Evolutionary conservation across 2,888 invertebrate genomes (phyloP).

Genomic region (Drosophila subsilvestris): DNA sequence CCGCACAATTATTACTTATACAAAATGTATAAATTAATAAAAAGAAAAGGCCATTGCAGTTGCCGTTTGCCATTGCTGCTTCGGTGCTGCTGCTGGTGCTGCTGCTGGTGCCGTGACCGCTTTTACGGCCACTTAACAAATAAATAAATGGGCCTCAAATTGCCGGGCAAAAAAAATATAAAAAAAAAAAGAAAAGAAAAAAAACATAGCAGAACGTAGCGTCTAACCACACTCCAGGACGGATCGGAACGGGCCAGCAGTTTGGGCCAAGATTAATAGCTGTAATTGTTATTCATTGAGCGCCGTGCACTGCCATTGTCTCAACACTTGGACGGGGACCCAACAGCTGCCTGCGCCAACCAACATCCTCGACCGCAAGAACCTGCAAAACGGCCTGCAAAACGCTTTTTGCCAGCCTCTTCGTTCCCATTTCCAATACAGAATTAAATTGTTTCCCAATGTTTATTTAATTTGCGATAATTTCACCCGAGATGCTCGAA

Average conservation of each 20-base stretch:
- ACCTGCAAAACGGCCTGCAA: too few species aligned
- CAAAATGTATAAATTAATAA: slow-evolving; percentile 78
- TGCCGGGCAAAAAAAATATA: slow-evolving; percentile 55
- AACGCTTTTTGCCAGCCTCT: slow-evolving; percentile 36
- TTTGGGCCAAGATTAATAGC: slow-evolving; percentile 74
- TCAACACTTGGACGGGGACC: slow-evolving; percentile 62
- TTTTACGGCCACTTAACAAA: slow-evolving; percentile 81
- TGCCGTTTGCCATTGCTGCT: slow-evolving; percentile 38
- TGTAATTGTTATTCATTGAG: slow-evolving; percentile 78
- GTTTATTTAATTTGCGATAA: slow-evolving; percentile 44
- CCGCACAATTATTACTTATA: slow-evolving; percentile 81
- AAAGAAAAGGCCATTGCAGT: slow-evolving; percentile 44
- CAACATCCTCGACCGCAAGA: too few species aligned
- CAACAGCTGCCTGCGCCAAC: slow-evolving; percentile 53
- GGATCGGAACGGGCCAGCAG: slow-evolving; percentile 39
- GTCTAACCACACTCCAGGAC: slow-evolving; percentile 64
- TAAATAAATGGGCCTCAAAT: slow-evolving; percentile 78
- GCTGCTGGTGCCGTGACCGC: slow-evolving; percentile 58
- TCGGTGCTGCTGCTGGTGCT: slow-evolving; percentile 45
- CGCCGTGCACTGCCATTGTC: slow-evolving; percentile 74
- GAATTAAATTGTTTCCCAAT: slow-evolving; percentile 54
- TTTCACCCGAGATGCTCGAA: slow-evolving; percentile 33
- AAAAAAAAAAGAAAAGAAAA: slow-evolving; percentile 13
- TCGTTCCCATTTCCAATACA: slow-evolving; percentile 11
- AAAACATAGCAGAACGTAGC: slow-evolving; percentile 30